phyloP scores from a whole-genome alignment of 2,797 vertebrate species.

The Phataginus tricuspis region DNA sequence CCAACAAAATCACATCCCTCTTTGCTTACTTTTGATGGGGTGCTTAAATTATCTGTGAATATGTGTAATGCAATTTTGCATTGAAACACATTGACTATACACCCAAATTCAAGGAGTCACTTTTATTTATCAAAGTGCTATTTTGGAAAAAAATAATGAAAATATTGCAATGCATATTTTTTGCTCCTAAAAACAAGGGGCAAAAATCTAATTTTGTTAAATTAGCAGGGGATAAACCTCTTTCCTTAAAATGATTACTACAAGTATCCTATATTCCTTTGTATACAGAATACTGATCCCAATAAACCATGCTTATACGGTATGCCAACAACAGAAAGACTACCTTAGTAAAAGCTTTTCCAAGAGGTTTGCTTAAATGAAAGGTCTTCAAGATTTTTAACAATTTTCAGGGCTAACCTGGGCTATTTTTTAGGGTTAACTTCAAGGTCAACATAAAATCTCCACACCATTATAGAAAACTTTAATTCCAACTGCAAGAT shows the following conservation, averaged over 20 bases:
- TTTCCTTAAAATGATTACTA: conserved; percentile 28
- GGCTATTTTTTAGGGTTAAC: too few species aligned
- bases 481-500: background rate
- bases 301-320: background rate
- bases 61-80: conserved; percentile 37
- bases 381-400: conserved; percentile 35
- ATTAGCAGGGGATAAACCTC: background rate
- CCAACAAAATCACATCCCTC: background rate
- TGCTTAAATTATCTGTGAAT: conserved; percentile 51
- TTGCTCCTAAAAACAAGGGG: conserved; percentile 8
- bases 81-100: background rate
- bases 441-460: background rate
- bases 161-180: background rate
- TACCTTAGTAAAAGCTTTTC: conserved; percentile 21
- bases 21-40: conserved; percentile 28
- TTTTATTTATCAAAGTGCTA: conserved; percentile 57
- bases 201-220: conserved; percentile 54
- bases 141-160: background rate
- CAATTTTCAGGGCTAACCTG: background rate
- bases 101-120: background rate
- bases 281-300: background rate
- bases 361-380: conserved; percentile 29
- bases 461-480: background rate
- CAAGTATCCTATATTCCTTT: background rate
- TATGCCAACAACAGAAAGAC: background rate